Conservation (phyloP, 2,888 invertebrate species). For the Drosophila prolongata region DNA sequence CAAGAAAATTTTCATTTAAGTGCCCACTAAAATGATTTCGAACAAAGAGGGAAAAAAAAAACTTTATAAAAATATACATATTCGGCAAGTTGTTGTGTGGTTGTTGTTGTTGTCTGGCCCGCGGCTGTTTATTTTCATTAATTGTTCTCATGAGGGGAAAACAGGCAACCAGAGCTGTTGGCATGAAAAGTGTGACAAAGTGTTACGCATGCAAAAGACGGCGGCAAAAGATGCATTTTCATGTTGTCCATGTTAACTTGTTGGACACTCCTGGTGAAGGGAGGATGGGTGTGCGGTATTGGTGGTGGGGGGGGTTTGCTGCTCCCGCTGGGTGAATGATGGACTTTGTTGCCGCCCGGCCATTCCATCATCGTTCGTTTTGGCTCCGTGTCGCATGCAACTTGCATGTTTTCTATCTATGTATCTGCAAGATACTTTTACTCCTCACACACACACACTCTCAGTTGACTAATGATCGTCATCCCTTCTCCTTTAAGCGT, state of each 20-base stretch:
- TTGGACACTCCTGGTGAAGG: conserved; percentile 38
- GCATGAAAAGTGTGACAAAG: conserved; percentile 81
- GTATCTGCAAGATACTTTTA: conserved; percentile 79
- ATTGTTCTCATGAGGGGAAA: conserved; percentile 76
- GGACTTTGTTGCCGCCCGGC: conserved; percentile 76
- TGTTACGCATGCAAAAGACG: conserved; percentile 79
- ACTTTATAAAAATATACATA: conserved; percentile 51
- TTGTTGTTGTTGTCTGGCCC: conserved; percentile 53
- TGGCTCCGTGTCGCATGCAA: conserved; percentile 52
- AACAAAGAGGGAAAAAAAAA: conserved; percentile 38
- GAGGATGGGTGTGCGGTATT: background rate
- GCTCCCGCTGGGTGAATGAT: conserved; percentile 82
- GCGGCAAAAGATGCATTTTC: conserved; percentile 78
- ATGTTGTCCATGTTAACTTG: conserved; percentile 62
- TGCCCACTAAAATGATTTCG: conserved; percentile 74
- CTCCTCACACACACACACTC: conserved; percentile 49
- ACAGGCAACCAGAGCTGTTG: conserved; percentile 64
- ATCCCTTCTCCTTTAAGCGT: conserved; percentile 41
- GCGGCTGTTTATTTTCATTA: conserved; percentile 81
- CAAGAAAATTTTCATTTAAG: conserved; percentile 63
- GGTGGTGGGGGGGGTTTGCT: conserved; percentile 8
- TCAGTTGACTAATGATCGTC: conserved; percentile 71
- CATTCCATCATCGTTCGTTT: conserved; percentile 46
- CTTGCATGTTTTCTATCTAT: conserved; percentile 77
- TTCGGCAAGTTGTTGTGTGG: conserved; percentile 35